Base-by-base conservation (phyloP, 2,113 vertebrate species). In the Pelecanoides urinatrix region DNA sequence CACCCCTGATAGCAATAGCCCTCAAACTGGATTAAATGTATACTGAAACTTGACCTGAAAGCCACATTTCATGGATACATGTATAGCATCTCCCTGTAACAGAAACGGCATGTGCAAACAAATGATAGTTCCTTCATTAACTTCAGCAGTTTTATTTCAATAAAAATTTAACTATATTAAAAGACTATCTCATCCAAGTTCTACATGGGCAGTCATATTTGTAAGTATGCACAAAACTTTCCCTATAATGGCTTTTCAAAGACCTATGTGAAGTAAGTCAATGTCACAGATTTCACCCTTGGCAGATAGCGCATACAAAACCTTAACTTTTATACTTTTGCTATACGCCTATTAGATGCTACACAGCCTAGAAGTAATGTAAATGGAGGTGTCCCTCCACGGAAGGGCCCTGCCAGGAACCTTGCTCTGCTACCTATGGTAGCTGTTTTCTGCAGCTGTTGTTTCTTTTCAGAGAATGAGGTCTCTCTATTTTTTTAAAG, bases 41-140 rank as follows among this genome's bases (percentile, higher is more conserved):
- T 42, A 18, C 47, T 36, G n/a, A 59, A 59, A 58, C 5, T 16
- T 47, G 50, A 27, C 50, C 76, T 9, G 10, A 49, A 40, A 78
- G 78, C 32, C 40, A 5, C 0, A 0, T 19, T 30, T 80, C 26
- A 15, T 10, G 19, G 75, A 5, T 34, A 27, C 1, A 0, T 4
- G 6, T 15, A 14, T 5, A 29, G 38, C 70, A 29, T 18, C 87
- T 70, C 44, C 75, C 52, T 19, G n/a, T 6, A 45, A 12, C 76
- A 76, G 70, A n/a, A 45, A 26, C 0, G 17, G 32, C 20, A 4
- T 0, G 27, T 11, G 29, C 61, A 45, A 76, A n/a, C 70, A 67
- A 40, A 12, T 3, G 19, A 6, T 26, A 12, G 38, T 7, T 32
- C 30, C 23, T 10, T 38, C 14, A 10, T 49, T 21, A 55, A 34